phyloP scores from a whole-genome alignment of 2,888 invertebrate species.

The Pterostichus niger region DNA sequence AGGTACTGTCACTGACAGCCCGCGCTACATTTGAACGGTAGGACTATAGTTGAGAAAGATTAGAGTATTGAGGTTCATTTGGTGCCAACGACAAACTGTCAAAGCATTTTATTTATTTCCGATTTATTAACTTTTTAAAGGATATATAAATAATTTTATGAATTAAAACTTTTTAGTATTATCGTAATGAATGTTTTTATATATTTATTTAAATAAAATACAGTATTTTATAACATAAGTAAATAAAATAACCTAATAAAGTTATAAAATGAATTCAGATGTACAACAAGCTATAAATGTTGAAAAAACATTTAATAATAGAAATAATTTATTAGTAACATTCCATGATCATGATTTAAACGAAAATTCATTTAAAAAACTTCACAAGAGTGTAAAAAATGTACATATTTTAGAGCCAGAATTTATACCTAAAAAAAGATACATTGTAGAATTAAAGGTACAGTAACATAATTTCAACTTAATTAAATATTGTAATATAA shows the following conservation, averaged over 20 bases:
- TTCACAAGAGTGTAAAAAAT: constrained; percentile 40
- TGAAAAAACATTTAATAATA: constrained; percentile 60
- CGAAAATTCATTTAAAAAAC: constrained; percentile 49
- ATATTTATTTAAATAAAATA: neutral
- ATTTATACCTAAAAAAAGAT: constrained; percentile 51
- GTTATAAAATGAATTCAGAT: constrained; percentile 36
- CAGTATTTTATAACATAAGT: neutral
- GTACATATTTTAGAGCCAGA: constrained; percentile 58
- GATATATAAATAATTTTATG: too few species aligned
- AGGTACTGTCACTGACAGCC: too few species aligned
- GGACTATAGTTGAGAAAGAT: too few species aligned
- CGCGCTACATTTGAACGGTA: too few species aligned
- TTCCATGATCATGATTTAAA: constrained; percentile 44
- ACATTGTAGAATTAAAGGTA: constrained; percentile 53
- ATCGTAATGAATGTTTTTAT: too few species aligned
- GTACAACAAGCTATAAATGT: constrained; percentile 44
- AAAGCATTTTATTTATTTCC: too few species aligned
- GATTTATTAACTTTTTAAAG: too few species aligned
- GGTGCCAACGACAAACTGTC: too few species aligned
- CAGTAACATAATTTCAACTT: neutral
- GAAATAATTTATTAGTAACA: constrained; percentile 51
- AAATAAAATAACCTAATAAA: constrained; percentile 1
- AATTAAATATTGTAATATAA: neutral
- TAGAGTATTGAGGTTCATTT: too few species aligned
- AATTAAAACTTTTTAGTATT: too few species aligned